Conservation (phyloP, 2,113 vertebrate species). For the Ceratotherium simum region DNA sequence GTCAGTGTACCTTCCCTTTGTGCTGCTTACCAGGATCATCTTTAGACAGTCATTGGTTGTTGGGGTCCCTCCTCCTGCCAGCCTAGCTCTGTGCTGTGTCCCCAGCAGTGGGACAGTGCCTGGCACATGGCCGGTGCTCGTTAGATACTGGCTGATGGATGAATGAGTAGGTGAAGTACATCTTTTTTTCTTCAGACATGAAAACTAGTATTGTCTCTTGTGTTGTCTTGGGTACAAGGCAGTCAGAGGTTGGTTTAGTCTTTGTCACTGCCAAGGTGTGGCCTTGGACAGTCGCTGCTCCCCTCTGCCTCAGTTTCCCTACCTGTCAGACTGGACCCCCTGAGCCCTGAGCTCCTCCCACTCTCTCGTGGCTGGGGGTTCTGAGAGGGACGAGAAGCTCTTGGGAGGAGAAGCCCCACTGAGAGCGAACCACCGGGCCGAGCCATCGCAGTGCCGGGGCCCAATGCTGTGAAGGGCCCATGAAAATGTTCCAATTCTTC, state of each 20-base stretch:
- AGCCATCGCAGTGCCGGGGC: background rate
- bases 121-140: background rate
- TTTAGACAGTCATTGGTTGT: too few species aligned
- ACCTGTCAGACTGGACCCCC: background rate
- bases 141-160: background rate
- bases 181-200: background rate
- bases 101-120: background rate
- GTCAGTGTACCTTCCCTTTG: background rate
- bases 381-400: background rate
- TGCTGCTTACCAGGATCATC: rapidly evolving
- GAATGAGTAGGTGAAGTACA: background rate
- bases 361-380: background rate
- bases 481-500: background rate
- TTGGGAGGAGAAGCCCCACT: background rate
- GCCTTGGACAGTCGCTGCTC: background rate
- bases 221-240: background rate
- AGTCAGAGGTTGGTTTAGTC: background rate
- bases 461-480: too few species aligned
- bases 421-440: background rate
- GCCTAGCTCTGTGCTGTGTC: rapidly evolving
- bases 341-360: background rate
- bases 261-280: background rate
- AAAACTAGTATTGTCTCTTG: background rate
- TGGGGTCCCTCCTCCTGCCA: background rate
- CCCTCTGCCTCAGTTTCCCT: background rate